Conservation (phyloP, 2,113 vertebrate genomes). For the Spilogale gracilis region DNA sequence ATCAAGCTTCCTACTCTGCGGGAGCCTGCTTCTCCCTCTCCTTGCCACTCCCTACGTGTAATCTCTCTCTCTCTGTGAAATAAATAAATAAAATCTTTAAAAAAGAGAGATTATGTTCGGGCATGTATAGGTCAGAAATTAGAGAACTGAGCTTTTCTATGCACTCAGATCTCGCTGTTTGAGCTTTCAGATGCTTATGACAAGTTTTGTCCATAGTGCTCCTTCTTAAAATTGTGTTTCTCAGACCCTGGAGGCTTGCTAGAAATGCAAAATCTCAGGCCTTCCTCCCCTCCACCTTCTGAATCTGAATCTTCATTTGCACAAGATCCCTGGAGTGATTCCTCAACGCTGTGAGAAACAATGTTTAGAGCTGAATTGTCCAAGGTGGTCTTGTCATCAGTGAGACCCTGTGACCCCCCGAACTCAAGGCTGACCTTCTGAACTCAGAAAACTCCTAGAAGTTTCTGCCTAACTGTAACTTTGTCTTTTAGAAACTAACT, state of each 20-base stretch:
- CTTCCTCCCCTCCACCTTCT: no score
- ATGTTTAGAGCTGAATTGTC: background rate
- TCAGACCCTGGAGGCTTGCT: background rate
- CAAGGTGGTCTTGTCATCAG: background rate
- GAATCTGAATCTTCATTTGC: background rate
- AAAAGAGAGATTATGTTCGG: no score
- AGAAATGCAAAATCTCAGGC: background rate
- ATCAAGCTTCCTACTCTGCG: no score
- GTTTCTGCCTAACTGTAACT: background rate
- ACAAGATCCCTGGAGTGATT: background rate
- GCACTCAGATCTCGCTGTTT: background rate
- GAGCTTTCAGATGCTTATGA: background rate
- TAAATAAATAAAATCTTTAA: no score
- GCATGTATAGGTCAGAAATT: background rate
- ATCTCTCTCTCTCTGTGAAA: no score
- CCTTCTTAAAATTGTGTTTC: background rate
- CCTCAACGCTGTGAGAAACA: background rate
- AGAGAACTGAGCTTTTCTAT: background rate
- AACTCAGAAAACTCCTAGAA: background rate
- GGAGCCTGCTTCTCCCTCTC: no score
- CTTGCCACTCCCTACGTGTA: no score
- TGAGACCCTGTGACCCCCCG: background rate
- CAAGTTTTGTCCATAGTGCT: background rate
- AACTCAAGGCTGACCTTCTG: background rate
- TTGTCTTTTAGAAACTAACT: background rate